Evolutionary conservation across 2,888 invertebrate genomes (phyloP).

Genomic region (Heliconius aoede): DNA sequence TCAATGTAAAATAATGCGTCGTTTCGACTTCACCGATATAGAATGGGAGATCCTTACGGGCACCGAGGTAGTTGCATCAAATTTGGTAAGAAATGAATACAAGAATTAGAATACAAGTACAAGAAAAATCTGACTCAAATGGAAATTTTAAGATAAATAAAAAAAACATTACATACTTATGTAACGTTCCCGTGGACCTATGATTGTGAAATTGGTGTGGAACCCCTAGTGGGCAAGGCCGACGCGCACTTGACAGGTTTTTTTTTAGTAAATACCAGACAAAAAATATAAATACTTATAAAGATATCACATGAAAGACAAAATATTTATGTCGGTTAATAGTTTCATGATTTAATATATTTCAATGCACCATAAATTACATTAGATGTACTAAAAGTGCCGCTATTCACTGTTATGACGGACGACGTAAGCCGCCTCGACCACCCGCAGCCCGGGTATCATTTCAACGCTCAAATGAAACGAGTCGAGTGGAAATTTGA

Average conservation of each 20-base stretch:
- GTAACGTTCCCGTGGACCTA: no score
- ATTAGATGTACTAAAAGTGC: constrained; percentile 32
- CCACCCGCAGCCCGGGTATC: constrained; percentile 74
- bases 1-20: no score
- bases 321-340: not conserved
- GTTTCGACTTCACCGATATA: no score
- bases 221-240: no score
- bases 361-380: not conserved
- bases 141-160: not conserved
- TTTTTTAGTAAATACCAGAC: not conserved
- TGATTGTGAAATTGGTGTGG: no score
- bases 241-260: no score
- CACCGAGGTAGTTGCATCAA: no score
- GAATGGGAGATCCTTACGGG: no score
- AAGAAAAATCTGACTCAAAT: not conserved
- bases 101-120: not conserved
- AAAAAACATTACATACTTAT: not conserved
- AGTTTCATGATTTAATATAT: not conserved
- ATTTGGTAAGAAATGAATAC: not conserved
- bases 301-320: not conserved
- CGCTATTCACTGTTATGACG: constrained; percentile 67
- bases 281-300: not conserved
- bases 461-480: constrained; percentile 57
- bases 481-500: constrained; percentile 71
- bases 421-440: constrained; percentile 54